These are phyloP conservation scores for Aurelia coerulea DNA, from an alignment of 30 jellyfish, hydroid and myxozoan genomes.

Conservation along the genomic window DNA sequence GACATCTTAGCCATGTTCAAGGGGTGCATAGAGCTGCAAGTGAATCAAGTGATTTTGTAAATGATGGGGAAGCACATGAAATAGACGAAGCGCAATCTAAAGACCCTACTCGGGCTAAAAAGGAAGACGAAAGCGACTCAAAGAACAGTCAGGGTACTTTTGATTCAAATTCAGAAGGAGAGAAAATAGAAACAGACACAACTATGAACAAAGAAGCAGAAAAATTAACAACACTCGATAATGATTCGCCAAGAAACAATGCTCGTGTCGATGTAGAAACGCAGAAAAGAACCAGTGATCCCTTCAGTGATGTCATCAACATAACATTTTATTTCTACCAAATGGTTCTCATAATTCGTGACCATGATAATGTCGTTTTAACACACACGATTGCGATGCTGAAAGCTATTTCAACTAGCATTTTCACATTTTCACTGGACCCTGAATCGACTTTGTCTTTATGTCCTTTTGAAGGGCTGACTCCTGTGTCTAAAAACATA, in stretches of 20 bases:
- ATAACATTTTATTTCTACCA: slow-evolving; percentile 89
- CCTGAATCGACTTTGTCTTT: slow-evolving; percentile 53
- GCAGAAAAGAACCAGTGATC: slow-evolving; percentile 45
- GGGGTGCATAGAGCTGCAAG: neutral
- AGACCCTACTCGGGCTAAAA: neutral
- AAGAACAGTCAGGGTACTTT: neutral
- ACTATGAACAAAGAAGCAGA: neutral
- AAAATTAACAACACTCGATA: neutral
- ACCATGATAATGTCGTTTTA: slow-evolving; percentile 78
- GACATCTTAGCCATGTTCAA: neutral
- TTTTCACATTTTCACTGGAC: slow-evolving; percentile 91
- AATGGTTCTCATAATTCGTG: slow-evolving; percentile 79
- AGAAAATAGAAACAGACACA: neutral
- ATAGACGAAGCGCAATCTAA: neutral
- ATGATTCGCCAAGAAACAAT: neutral
- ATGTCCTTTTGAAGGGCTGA: slow-evolving; percentile 81
- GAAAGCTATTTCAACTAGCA: slow-evolving; percentile 74
- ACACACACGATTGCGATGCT: slow-evolving; percentile 49
- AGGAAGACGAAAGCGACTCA: neutral
- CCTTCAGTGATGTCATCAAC: slow-evolving; percentile 75
- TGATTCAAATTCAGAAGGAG: neutral
- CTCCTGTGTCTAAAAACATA: slow-evolving; percentile 81
- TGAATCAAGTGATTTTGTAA: neutral
- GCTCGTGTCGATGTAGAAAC: neutral
- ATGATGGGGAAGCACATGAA: neutral